Evolutionary conservation across 2,888 invertebrate genomes (phyloP).

Genomic region (Pseudococcus longispinus): DNA sequence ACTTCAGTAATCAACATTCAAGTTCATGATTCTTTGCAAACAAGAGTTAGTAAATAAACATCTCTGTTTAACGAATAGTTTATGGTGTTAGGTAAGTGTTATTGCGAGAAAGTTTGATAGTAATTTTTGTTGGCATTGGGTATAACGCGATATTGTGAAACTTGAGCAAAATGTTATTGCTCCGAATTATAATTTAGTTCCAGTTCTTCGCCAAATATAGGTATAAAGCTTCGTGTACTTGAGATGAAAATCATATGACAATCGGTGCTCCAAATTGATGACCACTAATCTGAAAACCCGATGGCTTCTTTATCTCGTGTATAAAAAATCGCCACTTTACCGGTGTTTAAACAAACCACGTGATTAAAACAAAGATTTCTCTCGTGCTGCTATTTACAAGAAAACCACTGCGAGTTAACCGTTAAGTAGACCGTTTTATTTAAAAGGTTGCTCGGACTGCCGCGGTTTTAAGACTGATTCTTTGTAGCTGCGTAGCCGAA

Average conservation of each 20-base stretch:
- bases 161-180: not conserved
- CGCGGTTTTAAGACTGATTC: not conserved
- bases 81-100: slow-evolving; percentile 28
- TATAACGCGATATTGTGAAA: not conserved
- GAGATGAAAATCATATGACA: not conserved
- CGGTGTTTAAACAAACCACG: not conserved
- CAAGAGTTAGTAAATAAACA: slow-evolving; percentile 31
- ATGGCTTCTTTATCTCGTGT: not conserved
- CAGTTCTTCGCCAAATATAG: not conserved
- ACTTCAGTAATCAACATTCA: slow-evolving; percentile 44
- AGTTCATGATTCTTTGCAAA: slow-evolving; percentile 37
- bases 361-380: not conserved
- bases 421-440: slow-evolving; percentile 35
- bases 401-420: not conserved
- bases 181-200: not conserved
- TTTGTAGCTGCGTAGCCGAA: slow-evolving; percentile 7
- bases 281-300: not conserved
- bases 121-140: not conserved
- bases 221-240: not conserved
- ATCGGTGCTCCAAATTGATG: not conserved
- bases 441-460: slow-evolving; percentile 1
- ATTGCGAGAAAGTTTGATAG: slow-evolving; percentile 32
- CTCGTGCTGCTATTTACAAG: not conserved
- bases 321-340: not conserved
- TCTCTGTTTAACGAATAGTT: slow-evolving; percentile 36